Evolutionary conservation across 2,113 vertebrate genomes (phyloP), one percentile per base, ranked within the genome.

Genomic region (Thunnus maccoyii): DNA sequence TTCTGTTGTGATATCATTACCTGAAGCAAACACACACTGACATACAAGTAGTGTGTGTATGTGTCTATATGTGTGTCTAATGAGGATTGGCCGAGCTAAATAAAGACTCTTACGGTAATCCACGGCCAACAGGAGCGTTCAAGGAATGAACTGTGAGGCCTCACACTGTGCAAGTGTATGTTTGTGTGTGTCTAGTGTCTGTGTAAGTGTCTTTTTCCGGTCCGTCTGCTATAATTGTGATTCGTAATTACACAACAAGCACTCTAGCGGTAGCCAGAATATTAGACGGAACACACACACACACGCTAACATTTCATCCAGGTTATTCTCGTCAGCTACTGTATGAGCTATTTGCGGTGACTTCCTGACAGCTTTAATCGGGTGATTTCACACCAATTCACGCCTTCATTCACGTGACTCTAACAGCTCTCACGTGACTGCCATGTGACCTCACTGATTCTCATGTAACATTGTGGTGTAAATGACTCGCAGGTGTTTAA

Each of bases 91-190:
- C 91, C 62, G 83, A 81, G 88, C 90, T 93, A 92, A 91, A 92
- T 91, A 91, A 93, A 93, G 91, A 88, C 88, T 90, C 88, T 90
- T 89, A 91, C n/a, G 41, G 83, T 94, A 94, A 94, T 94, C 93
- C 90, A 88, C 56, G 3, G 75, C 70, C 83, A 47, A 20, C 81
- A 86, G 81, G 48, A 83, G 52, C 32, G 60, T 17, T 88, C 77
- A 85, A 90, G 91, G 86, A 92, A 89, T 90, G 87, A 87, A 85
- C 85, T 4, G 64, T 47, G 46, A 81, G 82, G 16, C 56, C 66
- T 86, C 83, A 67, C 48, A 52, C 76, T 70, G 62, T 41, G 70
- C 11, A 9, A 50, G 7, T 78, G 46, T 78, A 14, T 27, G 48
- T 82, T 0, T 63, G 51, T 75, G 65, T 84, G 50, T 58, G 46